Percentiles rank a stretch among this genome's conserved stretches.
These are phyloP conservation scores for Syritta pipiens DNA, from an alignment of 2,888 invertebrate genomes.

Conservation along the genomic window DNA sequence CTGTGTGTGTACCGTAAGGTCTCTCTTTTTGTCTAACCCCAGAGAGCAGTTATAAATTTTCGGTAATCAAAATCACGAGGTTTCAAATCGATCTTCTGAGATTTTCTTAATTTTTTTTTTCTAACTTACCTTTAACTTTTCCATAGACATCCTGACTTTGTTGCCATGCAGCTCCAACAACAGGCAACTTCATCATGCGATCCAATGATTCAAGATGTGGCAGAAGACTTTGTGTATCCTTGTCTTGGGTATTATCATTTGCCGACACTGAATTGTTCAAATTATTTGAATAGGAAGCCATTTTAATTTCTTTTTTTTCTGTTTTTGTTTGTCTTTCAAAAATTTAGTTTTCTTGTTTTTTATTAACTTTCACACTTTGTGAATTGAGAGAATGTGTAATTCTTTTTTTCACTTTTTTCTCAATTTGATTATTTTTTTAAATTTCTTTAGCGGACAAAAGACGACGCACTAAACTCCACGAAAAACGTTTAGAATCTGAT, in stretches of 20 bases:
- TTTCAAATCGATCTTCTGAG: too few species aligned
- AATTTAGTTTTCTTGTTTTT: slow-evolving; percentile 5
- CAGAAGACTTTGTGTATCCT: slow-evolving; percentile 77
- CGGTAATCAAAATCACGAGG: slow-evolving; percentile 29
- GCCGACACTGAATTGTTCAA: slow-evolving; percentile 67
- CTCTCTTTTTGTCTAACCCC: slow-evolving; percentile 1
- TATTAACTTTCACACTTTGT: slow-evolving; percentile 12
- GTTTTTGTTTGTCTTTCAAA: slow-evolving; percentile 16
- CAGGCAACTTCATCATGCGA: slow-evolving; percentile 81
- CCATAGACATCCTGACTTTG: slow-evolving; percentile 82
- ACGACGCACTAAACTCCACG: slow-evolving; percentile 51
- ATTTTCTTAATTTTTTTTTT: too few species aligned
- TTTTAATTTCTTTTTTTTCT: slow-evolving; percentile 33
- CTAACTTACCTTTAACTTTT: slow-evolving; percentile 81
- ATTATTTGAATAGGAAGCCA: slow-evolving; percentile 68
- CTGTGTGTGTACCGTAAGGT: slow-evolving; percentile 13
- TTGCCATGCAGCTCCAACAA: slow-evolving; percentile 82
- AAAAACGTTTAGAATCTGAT: slow-evolving; percentile 51
- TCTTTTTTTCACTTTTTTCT: background rate
- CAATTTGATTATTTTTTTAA: slow-evolving; percentile 1
- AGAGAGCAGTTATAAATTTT: slow-evolving; percentile 19
- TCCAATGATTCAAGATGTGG: slow-evolving; percentile 81
- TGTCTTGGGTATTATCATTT: slow-evolving; percentile 70
- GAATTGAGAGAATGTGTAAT: background rate
- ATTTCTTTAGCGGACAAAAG: too few species aligned